Conservation (phyloP, 2,113 vertebrate species). For the Theristicus caerulescens region DNA sequence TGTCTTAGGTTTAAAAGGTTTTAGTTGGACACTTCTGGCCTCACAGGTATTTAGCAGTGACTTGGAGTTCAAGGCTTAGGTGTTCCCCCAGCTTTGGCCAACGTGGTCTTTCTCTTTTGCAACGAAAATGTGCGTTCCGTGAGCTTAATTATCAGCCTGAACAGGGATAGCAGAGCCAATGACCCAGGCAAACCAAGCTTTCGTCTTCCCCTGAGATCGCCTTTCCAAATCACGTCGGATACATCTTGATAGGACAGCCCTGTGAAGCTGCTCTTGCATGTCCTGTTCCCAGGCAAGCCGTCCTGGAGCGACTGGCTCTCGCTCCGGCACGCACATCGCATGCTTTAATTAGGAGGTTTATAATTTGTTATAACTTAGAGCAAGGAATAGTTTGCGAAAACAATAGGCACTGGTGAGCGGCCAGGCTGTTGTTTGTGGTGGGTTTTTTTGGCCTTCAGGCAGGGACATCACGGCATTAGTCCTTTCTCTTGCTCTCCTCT, state of each 20-base stretch:
- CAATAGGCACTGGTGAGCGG: neutral
- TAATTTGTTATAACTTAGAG: neutral
- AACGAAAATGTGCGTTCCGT: rapidly evolving
- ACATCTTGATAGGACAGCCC: neutral
- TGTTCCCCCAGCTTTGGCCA: neutral
- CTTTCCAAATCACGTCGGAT: neutral
- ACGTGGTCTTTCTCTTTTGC: neutral
- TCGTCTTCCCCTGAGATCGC: rapidly evolving
- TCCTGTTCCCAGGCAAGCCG: neutral
- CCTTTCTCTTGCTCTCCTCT: neutral
- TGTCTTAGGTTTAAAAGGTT: neutral
- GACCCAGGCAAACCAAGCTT: neutral
- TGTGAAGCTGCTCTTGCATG: neutral
- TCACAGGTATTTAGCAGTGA: rapidly evolving
- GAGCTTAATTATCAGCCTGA: neutral
- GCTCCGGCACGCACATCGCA: rapidly evolving
- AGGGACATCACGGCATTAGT: neutral
- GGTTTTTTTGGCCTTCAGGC: neutral
- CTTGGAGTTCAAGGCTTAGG: neutral
- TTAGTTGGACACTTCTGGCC: neutral
- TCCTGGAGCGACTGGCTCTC: neutral
- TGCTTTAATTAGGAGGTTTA: neutral
- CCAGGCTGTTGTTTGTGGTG: neutral
- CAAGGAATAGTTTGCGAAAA: neutral
- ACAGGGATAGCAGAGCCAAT: neutral